Base-by-base conservation (phyloP, 2,113 vertebrate genomes). In the Pelecanoides urinatrix region DNA sequence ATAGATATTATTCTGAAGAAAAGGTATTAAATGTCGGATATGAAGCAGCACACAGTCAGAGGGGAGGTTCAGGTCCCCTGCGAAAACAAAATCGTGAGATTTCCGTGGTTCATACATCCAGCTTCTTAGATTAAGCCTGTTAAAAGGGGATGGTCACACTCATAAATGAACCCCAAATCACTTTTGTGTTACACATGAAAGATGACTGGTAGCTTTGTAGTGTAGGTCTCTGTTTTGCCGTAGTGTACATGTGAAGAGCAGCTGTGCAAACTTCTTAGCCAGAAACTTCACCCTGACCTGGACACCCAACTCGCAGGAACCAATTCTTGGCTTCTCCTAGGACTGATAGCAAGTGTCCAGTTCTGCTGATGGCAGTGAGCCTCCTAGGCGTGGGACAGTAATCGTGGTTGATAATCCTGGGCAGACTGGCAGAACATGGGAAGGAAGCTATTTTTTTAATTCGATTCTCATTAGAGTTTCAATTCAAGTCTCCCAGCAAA, bases 11-110 rank as follows among this genome's bases (percentile, higher is more conserved):
- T 42, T 15, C 32, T 44, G 26, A 84, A 70, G 58, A 83, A 91
- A 62, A 53, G 21, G 30, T 42, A 21, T 30, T 61, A 13, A 71
- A 52, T 75, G 44, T 0, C 0, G 0, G 6, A 7, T 45, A 7
- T 14, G 49, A 78, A 78, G 52, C 34, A 62, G 40, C 45, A 44
- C 27, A 47, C 3, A 16, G 56, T 34, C 21, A 22, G 47, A 92
- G 49, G 21, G 56, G n/a, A 90, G 21, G 53, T 68, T 44, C 22
- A 10, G 42, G 29, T 63, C 20, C 29, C 26, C 72, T 85, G 49
- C 72, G 81, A 59, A 81, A 88, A 75, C 12, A 82, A 55, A 80
- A 36, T 18, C 22, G 34, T 32, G 49, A 42, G 6, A 50, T 58
- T 68, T 86, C 30, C 45, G 6, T 49, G 58, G 30, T 70, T 65